Evolutionary conservation across 2,113 vertebrate species (phyloP).

Genomic region (Neogale vison): DNA sequence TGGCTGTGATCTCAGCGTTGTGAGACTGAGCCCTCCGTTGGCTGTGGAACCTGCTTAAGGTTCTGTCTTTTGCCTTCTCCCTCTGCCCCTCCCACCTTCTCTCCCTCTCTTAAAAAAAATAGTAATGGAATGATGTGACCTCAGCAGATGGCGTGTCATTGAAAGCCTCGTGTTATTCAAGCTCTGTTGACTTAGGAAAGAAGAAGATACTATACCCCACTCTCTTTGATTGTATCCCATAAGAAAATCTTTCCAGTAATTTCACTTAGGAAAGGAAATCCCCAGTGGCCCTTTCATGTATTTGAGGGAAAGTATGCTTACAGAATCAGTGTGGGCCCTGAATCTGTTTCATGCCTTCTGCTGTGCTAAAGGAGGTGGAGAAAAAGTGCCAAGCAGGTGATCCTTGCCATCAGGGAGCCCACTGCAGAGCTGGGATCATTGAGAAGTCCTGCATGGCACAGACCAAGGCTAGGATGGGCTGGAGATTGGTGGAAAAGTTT

Average conservation of each 20-base stretch:
- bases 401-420: not conserved
- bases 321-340: not conserved
- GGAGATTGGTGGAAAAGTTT: not conserved
- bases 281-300: not conserved
- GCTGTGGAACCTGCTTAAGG: not conserved
- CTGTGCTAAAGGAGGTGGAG: not conserved
- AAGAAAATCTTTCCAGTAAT: not conserved
- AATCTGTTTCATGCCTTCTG: not conserved
- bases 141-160: not conserved
- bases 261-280: not conserved
- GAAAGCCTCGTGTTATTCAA: conserved; percentile 20
- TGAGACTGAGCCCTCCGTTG: not conserved
- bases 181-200: conserved; percentile 19
- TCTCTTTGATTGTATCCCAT: not conserved
- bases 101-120: not conserved
- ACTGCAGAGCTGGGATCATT: not conserved
- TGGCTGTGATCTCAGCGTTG: not conserved
- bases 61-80: not conserved
- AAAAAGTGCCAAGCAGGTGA: not conserved
- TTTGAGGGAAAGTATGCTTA: not conserved
- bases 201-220: not conserved
- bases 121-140: not conserved
- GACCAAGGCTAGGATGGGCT: not conserved
- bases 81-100: not conserved
- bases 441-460: not conserved